phyloP scores from a whole-genome alignment of 2,888 invertebrate species.

The Campoplex capitator region DNA sequence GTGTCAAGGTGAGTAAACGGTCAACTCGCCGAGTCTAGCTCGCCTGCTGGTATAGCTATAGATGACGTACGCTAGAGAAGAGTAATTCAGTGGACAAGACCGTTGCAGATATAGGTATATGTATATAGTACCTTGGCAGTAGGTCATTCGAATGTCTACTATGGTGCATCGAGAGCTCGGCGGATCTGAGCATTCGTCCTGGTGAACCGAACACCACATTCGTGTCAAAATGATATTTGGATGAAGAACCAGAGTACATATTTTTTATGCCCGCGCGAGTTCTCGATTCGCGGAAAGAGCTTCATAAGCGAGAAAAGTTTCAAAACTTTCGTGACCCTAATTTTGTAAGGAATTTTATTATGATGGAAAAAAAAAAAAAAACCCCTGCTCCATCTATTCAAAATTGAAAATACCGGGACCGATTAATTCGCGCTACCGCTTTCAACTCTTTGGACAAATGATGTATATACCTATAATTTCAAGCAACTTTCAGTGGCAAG shows the following conservation, averaged over 20 bases:
- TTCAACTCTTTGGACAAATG: not conserved
- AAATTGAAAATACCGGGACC: not conserved
- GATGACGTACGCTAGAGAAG: constrained; percentile 14
- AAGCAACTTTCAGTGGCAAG: constrained; percentile 15
- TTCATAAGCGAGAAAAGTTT: not conserved
- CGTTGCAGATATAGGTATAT: not conserved
- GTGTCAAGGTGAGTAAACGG: constrained; percentile 67
- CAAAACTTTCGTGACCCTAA: not conserved
- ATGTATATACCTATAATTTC: not conserved
- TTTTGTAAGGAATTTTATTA: not conserved
- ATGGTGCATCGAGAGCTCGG: not conserved
- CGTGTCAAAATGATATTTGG: too few species aligned
- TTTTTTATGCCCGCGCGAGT: too few species aligned
- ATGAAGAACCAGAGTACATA: too few species aligned
- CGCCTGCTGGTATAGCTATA: not conserved
- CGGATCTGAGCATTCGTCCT: too few species aligned
- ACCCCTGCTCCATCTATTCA: too few species aligned
- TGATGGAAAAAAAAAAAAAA: not conserved
- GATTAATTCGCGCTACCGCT: not conserved
- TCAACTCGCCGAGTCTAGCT: constrained; percentile 29
- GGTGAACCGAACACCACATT: too few species aligned
- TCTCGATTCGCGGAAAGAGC: too few species aligned
- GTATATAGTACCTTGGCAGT: constrained; percentile 14
- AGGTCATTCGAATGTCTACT: constrained; percentile 64
- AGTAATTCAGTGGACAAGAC: not conserved